phyloP scores from a whole-genome alignment of 2,113 vertebrate genomes.

The Paradoxurus hermaphroditus region DNA sequence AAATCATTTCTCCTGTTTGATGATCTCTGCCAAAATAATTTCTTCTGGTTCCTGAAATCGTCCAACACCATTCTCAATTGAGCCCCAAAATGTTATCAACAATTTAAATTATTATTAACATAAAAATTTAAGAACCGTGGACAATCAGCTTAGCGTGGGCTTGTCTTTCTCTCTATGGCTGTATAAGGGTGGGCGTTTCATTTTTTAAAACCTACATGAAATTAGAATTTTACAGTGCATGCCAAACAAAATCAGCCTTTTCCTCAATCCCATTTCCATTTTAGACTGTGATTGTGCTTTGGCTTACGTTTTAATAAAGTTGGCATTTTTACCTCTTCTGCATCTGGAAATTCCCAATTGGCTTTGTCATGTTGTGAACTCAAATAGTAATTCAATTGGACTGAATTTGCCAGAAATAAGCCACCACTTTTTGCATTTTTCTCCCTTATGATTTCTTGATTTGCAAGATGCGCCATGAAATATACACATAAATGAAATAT shows the following conservation, averaged over 20 bases:
- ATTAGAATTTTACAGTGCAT: conserved; percentile 51
- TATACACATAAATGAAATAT: no score
- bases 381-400: conserved; percentile 58
- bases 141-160: neutral
- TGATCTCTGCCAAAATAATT: conserved; percentile 12
- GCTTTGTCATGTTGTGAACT: conserved; percentile 31
- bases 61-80: neutral
- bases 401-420: conserved; percentile 56
- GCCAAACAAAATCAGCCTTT: conserved; percentile 55
- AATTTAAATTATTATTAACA: conserved; percentile 30
- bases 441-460: conserved; percentile 52
- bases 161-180: conserved; percentile 10
- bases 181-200: conserved; percentile 16
- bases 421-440: conserved; percentile 58
- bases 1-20: neutral
- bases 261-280: conserved; percentile 54
- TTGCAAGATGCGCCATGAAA: conserved; percentile 57
- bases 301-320: conserved; percentile 44
- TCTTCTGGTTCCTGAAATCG: conserved; percentile 16
- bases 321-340: conserved; percentile 57
- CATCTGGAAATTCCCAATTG: conserved; percentile 52
- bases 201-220: conserved; percentile 57
- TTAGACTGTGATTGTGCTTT: conserved; percentile 55
- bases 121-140: conserved; percentile 16
- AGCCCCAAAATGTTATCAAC: conserved; percentile 24